These are phyloP conservation scores for Dryomyza anilis DNA, from an alignment of 2,888 invertebrate species.

Conservation along the genomic window DNA sequence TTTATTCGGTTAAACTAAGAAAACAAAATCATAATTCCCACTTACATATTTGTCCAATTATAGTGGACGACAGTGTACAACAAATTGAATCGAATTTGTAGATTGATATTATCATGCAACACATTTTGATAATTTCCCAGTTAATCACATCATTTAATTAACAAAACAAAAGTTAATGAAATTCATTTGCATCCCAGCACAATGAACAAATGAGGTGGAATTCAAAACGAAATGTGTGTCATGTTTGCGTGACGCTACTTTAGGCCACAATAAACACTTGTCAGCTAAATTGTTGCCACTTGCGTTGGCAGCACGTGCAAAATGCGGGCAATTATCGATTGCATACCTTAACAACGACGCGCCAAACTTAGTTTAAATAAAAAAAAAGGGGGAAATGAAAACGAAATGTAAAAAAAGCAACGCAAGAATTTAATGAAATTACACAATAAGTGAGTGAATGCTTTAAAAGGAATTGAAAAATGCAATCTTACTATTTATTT, in stretches of 20 bases:
- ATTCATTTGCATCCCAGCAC: not conserved
- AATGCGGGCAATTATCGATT: conserved; percentile 3
- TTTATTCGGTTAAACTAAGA: too few species aligned
- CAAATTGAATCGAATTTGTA: too few species aligned
- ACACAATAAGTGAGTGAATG: not conserved
- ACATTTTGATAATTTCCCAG: too few species aligned
- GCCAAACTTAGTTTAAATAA: not conserved
- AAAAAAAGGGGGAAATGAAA: not conserved
- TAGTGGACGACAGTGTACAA: too few species aligned
- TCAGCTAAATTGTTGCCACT: not conserved
- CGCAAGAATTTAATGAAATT: not conserved
- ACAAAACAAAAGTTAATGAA: not conserved
- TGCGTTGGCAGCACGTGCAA: not conserved
- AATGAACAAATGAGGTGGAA: not conserved
- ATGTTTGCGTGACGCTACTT: not conserved
- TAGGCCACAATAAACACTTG: not conserved
- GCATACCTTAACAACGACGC: not conserved
- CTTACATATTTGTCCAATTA: too few species aligned
- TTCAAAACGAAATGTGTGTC: not conserved
- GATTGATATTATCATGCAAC: too few species aligned
- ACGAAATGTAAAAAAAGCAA: not conserved
- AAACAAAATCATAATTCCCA: too few species aligned
- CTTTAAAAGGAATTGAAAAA: not conserved
- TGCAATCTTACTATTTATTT: too few species aligned
- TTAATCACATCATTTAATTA: too few species aligned